Percentiles rank a stretch among this genome's conserved stretches.
phyloP scores from a whole-genome alignment of 2,113 vertebrate species.

The Meleagris gallopavo region DNA sequence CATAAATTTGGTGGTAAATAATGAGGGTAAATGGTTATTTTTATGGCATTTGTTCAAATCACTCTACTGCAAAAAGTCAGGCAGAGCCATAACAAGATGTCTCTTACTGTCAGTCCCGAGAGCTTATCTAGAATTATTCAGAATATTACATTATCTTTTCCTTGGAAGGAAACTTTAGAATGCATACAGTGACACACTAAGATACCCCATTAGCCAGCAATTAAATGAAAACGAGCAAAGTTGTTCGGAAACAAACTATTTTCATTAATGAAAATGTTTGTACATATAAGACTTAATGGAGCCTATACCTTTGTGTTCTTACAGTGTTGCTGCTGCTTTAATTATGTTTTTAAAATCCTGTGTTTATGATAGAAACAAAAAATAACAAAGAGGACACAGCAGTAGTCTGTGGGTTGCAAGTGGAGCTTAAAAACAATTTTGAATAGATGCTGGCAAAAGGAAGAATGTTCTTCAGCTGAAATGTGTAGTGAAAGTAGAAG shows the following conservation, averaged over 20 bases:
- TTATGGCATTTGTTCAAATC: constrained; percentile 51
- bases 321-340: constrained; percentile 10
- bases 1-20: constrained; percentile 54
- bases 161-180: constrained; percentile 29
- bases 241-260: constrained; percentile 41
- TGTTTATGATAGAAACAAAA: not conserved
- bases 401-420: not conserved
- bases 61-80: constrained; percentile 19
- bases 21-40: constrained; percentile 48
- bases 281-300: constrained; percentile 42
- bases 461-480: constrained; percentile 5
- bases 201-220: constrained; percentile 42
- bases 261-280: constrained; percentile 57
- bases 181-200: not conserved
- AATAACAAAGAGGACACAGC: not conserved
- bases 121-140: constrained; percentile 43
- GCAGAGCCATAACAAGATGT: not conserved
- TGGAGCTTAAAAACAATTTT: not conserved
- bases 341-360: constrained; percentile 12
- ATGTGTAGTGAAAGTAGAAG: not conserved
- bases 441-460: not conserved
- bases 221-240: constrained; percentile 47
- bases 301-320: constrained; percentile 25
- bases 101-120: constrained; percentile 19
- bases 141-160: constrained; percentile 29